phyloP scores from a whole-genome alignment of 2,888 invertebrate genomes.

The Brenthis hecate region DNA sequence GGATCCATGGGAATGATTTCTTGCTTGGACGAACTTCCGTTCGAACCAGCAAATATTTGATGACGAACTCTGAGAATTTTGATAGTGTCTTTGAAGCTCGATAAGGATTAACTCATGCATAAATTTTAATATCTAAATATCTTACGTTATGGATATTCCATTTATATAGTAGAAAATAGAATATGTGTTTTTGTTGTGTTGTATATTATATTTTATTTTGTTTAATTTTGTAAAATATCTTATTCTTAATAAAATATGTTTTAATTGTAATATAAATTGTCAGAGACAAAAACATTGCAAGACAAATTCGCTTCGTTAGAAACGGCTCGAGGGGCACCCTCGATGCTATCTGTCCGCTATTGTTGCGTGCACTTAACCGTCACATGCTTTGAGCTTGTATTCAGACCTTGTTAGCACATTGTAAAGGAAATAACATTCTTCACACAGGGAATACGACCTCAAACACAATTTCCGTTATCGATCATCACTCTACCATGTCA shows the following conservation, averaged over 20 bases:
- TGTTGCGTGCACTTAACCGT: constrained; percentile 80
- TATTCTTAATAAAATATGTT: not conserved
- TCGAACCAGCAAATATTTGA: constrained; percentile 75
- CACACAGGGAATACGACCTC: constrained; percentile 65
- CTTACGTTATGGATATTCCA: not conserved
- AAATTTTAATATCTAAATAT: constrained; percentile 1
- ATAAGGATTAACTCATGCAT: constrained; percentile 34
- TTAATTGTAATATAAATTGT: not conserved
- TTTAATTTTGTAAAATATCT: no score
- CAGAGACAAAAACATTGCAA: constrained; percentile 3
- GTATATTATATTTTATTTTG: not conserved
- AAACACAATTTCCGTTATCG: constrained; percentile 73
- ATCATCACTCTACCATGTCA: constrained; percentile 69
- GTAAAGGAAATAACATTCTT: constrained; percentile 81
- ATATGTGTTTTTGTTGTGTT: not conserved
- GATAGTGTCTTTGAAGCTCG: constrained; percentile 64
- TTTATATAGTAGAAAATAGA: no score
- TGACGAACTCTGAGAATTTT: constrained; percentile 61
- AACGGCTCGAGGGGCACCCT: constrained; percentile 54
- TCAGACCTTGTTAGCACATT: constrained; percentile 79
- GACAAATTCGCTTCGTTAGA: constrained; percentile 29
- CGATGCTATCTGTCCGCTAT: constrained; percentile 75
- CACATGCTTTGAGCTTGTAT: constrained; percentile 62
- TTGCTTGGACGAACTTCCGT: constrained; percentile 71
- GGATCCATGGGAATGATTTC: constrained; percentile 77